A percentile compares a stretch with the other conserved stretches of the same genome.
Conservation (phyloP, 2,888 invertebrate genomes). For the Sepiola atlantica region DNA sequence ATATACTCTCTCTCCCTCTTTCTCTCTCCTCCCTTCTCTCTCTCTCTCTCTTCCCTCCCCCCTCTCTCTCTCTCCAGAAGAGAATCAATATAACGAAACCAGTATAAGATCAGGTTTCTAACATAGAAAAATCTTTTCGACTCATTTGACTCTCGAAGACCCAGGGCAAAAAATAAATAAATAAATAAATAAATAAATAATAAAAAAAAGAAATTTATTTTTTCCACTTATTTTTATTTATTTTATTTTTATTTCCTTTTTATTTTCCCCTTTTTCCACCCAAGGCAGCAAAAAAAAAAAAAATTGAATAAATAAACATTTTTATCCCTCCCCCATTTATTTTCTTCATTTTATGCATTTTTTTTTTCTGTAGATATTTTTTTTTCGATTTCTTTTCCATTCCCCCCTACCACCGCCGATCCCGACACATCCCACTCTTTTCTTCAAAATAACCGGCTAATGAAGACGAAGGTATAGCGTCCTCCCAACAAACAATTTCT, state of each 20-base stretch:
- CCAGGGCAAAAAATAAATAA: neutral
- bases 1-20: too few species aligned
- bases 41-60: neutral
- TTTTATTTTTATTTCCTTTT: too few species aligned
- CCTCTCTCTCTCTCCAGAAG: neutral
- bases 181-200: too few species aligned
- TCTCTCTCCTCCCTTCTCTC: too few species aligned
- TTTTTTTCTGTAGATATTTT: neutral
- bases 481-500: neutral
- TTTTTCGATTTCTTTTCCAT: neutral
- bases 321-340: neutral
- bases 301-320: neutral
- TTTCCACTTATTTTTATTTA: too few species aligned
- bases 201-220: too few species aligned
- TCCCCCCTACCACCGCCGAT: too few species aligned
- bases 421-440: neutral
- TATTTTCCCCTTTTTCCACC: neutral
- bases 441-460: neutral
- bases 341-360: neutral
- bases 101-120: neutral
- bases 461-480: constrained; percentile 6
- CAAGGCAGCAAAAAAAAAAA: neutral
- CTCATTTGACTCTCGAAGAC: neutral
- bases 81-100: neutral
- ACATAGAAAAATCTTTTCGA: neutral